Conservation (phyloP, 2,113 vertebrate genomes). For the Callopanchax toddi region DNA sequence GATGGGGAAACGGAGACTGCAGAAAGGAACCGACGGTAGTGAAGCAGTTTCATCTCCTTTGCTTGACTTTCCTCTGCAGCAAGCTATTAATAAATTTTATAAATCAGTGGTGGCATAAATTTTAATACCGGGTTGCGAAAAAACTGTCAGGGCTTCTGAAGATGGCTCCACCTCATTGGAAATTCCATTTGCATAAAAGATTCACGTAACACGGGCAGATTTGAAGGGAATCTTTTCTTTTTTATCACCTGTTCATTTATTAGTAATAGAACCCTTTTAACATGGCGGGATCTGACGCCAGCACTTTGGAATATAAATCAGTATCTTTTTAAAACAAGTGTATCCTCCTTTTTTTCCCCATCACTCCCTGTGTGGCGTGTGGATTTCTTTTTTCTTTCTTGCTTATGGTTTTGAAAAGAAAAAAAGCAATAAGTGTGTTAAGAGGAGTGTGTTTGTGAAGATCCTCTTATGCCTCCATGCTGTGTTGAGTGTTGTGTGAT, state of each 20-base stretch:
- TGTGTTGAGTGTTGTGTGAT: slow-evolving; percentile 30
- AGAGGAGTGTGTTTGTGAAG: slow-evolving; percentile 3
- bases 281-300: slow-evolving; percentile 66
- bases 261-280: slow-evolving; percentile 78
- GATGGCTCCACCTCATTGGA: slow-evolving; percentile 82
- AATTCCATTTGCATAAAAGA: slow-evolving; percentile 91
- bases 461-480: neutral
- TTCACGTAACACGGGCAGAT: slow-evolving; percentile 79
- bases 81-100: slow-evolving; percentile 84
- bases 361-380: slow-evolving; percentile 26
- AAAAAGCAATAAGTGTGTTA: slow-evolving; percentile 6
- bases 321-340: slow-evolving; percentile 72
- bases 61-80: slow-evolving; percentile 57
- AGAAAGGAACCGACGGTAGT: slow-evolving; percentile 46
- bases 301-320: slow-evolving; percentile 79
- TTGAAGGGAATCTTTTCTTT: slow-evolving; percentile 77
- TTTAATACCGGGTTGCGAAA: slow-evolving; percentile 84
- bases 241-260: slow-evolving; percentile 81
- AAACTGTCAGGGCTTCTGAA: slow-evolving; percentile 76
- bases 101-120: slow-evolving; percentile 85
- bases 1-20: slow-evolving; percentile 50
- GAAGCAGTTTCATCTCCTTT: slow-evolving; percentile 62
- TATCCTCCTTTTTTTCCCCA: slow-evolving; percentile 17
- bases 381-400: slow-evolving; percentile 19
- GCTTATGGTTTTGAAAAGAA: neutral